Evolutionary conservation across 1,140 invertebrate species (phyloP).

Genomic region (Frieseomelitta varia): DNA sequence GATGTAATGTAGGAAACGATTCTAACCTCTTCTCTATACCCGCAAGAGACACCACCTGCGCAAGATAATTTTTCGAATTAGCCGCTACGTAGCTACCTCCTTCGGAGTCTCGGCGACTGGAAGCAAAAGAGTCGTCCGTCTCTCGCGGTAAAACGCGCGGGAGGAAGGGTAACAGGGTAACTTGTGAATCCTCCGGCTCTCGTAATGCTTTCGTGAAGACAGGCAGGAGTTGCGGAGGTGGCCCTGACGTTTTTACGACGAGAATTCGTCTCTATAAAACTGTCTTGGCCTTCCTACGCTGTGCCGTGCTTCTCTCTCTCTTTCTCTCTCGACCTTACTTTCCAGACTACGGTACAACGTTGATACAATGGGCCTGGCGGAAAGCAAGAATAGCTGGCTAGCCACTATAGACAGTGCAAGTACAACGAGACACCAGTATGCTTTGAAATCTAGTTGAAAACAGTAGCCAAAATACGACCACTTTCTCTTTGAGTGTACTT

Average conservation of each 20-base stretch:
- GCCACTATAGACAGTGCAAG: constrained; percentile 18
- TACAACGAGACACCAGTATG: constrained; percentile 10
- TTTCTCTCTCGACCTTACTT: constrained; percentile 33
- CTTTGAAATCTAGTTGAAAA: constrained; percentile 30
- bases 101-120: not conserved
- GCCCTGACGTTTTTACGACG: constrained; percentile 77
- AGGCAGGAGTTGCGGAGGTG: constrained; percentile 68
- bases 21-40: not conserved
- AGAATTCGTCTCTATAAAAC: constrained; percentile 79
- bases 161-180: constrained; percentile 66
- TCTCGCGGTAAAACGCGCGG: constrained; percentile 41
- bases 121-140: constrained; percentile 51
- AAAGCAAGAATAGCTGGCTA: constrained; percentile 58
- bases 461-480: not conserved
- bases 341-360: constrained; percentile 48
- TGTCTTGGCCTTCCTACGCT: constrained; percentile 70
- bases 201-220: constrained; percentile 69
- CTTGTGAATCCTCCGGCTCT: constrained; percentile 72
- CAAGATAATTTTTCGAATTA: constrained; percentile 50
- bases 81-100: constrained; percentile 21
- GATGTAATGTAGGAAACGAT: not conserved
- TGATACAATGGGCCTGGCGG: constrained; percentile 62
- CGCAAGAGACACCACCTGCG: not conserved
- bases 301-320: not conserved
- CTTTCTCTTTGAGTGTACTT: not conserved